Percentiles rank a stretch among this genome's conserved stretches.
Evolutionary conservation across 2,113 vertebrate genomes (phyloP).

Genomic region (Xenus cinereus): DNA sequence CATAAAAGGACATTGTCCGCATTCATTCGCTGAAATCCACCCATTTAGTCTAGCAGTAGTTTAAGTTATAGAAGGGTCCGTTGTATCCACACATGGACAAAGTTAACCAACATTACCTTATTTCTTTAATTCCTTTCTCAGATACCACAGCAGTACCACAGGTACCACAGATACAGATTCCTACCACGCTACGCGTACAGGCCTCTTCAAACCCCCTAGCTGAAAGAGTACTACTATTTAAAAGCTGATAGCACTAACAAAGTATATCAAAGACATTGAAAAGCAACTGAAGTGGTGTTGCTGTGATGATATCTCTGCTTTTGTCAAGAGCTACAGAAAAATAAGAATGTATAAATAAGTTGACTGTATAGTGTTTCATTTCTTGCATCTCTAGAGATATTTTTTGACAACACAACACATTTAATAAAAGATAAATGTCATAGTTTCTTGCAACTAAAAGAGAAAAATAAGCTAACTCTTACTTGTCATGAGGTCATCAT

Average conservation of each 20-base stretch:
- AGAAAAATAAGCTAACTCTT: neutral
- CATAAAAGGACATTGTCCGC: neutral
- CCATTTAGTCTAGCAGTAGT: neutral
- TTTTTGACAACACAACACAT: neutral
- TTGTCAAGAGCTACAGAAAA: neutral
- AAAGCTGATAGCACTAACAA: neutral
- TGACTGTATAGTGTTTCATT: neutral
- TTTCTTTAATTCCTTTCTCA: neutral
- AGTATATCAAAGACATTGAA: neutral
- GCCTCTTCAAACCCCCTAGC: neutral
- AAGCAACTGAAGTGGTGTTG: neutral
- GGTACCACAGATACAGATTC: no score
- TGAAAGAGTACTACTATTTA: neutral
- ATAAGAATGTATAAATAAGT: neutral
- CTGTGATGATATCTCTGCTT: neutral
- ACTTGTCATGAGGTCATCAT: neutral
- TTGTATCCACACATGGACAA: neutral
- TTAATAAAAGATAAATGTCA: neutral
- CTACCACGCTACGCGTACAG: neutral
- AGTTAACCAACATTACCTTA: neutral
- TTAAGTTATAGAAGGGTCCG: neutral
- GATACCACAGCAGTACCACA: neutral
- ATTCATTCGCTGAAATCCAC: neutral
- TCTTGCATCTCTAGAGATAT: neutral
- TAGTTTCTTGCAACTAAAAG: neutral